These are phyloP conservation scores for Tenthredo amoena DNA, from an alignment of 2,888 invertebrate genomes.

Conservation along the genomic window DNA sequence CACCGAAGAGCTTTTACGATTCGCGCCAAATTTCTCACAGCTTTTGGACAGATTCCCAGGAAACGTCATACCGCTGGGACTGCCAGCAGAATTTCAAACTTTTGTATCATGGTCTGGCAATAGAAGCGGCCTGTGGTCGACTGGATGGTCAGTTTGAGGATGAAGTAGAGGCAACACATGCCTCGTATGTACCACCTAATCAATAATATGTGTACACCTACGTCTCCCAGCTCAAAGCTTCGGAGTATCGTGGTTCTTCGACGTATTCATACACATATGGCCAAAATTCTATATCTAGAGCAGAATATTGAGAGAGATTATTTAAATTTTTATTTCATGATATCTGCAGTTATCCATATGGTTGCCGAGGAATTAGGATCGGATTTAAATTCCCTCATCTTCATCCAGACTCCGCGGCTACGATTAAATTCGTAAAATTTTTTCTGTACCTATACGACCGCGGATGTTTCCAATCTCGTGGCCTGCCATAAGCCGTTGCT, in stretches of 20 bases:
- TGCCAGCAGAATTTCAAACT: slow-evolving; percentile 43
- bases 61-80: slow-evolving; percentile 9
- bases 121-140: slow-evolving; percentile 38
- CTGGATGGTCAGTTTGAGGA: slow-evolving; percentile 40
- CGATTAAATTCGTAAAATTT: slow-evolving; percentile 23
- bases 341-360: not conserved
- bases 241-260: slow-evolving; percentile 2
- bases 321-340: not conserved
- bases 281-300: not conserved
- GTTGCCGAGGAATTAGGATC: not conserved
- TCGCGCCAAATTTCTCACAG: slow-evolving; percentile 33
- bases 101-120: slow-evolving; percentile 41
- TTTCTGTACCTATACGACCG: not conserved
- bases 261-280: not conserved
- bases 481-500: not conserved
- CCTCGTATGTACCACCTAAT: slow-evolving; percentile 49
- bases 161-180: slow-evolving; percentile 36
- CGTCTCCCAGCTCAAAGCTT: slow-evolving; percentile 17
- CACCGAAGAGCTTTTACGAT: slow-evolving; percentile 23
- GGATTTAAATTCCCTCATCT: slow-evolving; percentile 26
- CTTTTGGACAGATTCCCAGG: slow-evolving; percentile 38
- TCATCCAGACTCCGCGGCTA: not conserved
- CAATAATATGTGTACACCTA: slow-evolving; percentile 43
- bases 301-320: not conserved
- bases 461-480: slow-evolving; percentile 20